Evolutionary conservation across 1,140 invertebrate species (phyloP), one percentile per base, ranked within the genome.

Genomic region (Amyelois transitella): DNA sequence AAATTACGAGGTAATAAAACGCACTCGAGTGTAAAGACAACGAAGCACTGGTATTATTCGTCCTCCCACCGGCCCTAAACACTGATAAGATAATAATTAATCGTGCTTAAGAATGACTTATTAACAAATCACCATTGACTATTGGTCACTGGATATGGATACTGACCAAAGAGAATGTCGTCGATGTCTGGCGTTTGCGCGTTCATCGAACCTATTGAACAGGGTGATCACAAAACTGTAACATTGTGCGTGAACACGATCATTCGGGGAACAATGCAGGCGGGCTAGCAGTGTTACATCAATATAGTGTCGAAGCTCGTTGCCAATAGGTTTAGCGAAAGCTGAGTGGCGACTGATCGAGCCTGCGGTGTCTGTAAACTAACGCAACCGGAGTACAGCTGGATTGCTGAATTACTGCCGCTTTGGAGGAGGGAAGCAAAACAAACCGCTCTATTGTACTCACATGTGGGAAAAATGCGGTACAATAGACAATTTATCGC

Each of bases 391-490:
- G 50, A 54, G 65, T 68, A 55, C 58, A 58, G 59, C 60, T 19
- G 51, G 55, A 38, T 38, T 38, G 32, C 38, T 65, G 55, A 58
- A 59, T 38, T 38, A 14, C 32, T 55, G 60, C 59, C 57, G 60
- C 62, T 62, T 50, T 43, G 52, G 54, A 64, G 61, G 63, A 69
- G 68, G 66, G 65, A 58, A 58, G 67, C 71, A 73, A 78, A 82
- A 81, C 77, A 77, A 66, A 76, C 71, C 69, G 62, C 65, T 74
- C 75, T 57, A 86, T 85, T 85, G 77, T 85, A 66, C 70, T 73
- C 75, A 70, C 51, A 62, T 66, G 62, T 87, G 84, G 74, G 84
- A 87, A 87, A 38, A 77, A 84, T 77, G 60, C 56, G 76, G 68
- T 73, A 82, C 69, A 75, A 72, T 66, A 81, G 67, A 75, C 68